Evolutionary conservation across 2,113 vertebrate genomes (phyloP), one percentile per base, ranked within the genome.

Genomic region (Macrotis lagotis): DNA sequence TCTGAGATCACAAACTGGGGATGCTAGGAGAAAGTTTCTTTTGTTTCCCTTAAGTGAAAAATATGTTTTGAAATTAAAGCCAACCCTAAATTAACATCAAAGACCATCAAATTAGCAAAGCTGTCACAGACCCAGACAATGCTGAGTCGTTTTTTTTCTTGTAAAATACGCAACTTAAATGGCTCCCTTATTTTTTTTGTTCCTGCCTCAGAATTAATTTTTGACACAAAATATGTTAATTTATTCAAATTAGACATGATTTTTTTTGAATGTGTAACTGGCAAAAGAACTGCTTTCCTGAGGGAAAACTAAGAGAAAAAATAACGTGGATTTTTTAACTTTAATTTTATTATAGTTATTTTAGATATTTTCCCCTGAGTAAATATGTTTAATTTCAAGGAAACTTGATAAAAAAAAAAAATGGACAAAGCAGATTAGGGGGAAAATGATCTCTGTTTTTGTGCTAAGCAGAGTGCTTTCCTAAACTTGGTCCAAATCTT

Each of bases 1-100:
- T 98, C 98, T 97, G 96, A 97, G 98, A 98, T 98, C 98, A 98
- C 98, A 98, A 98, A 99, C 98, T 98, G 98, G 98, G 97, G 94
- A 96, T 91, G 92, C 92, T 55, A 88, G 95, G 53, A 98, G 98
- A 98, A 99, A 99, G 98, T 99, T 98, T 98, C 98, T 98, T 98
- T 98, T 98, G 98, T 98, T 97, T 99, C 97, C 97, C 97, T 98
- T 98, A 98, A 98, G 98, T 98, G 97, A 98, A 98, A 98, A 98
- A 98, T 98, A 98, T 98, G 98, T 98, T 98, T 98, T 98, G 97
- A 98, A 98, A 98, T 98, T 97, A 98, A 98, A 98, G 91, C 96
- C 97, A 98, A 93, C 96, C 97, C 97, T 97, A 98, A 98, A 98
- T 99, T 98, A 98, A 98, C 98, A 98, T 98, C 96, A 98, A 98